A percentile compares a stretch with the other conserved stretches of the same genome.
phyloP scores from a whole-genome alignment of 2,888 invertebrate species.

The Anticlea derivata region DNA sequence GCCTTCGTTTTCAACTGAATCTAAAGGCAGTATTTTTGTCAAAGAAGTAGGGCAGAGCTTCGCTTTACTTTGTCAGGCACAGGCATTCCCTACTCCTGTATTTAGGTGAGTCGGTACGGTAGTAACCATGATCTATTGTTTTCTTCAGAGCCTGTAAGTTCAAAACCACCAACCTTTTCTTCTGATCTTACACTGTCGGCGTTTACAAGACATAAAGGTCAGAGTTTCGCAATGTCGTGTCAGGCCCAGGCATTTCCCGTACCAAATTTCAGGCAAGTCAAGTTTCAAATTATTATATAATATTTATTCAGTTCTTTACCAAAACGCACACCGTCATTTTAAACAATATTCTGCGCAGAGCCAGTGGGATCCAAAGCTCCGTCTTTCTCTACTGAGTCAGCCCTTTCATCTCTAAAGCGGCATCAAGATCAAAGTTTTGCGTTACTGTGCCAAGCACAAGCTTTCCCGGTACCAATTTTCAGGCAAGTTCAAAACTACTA shows the following conservation, averaged over 20 bases:
- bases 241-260: constrained; percentile 89
- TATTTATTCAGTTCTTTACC: background rate
- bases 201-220: constrained; percentile 81
- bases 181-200: constrained; percentile 84
- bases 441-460: constrained; percentile 88
- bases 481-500: constrained; percentile 79
- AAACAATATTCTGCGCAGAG: constrained; percentile 73
- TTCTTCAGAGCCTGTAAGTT: constrained; percentile 85
- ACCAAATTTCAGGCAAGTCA: constrained; percentile 88
- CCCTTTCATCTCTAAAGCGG: constrained; percentile 84
- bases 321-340: background rate
- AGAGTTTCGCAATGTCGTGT: constrained; percentile 86
- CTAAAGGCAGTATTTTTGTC: constrained; percentile 86
- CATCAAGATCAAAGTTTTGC: constrained; percentile 83
- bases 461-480: constrained; percentile 87
- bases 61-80: constrained; percentile 85
- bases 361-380: constrained; percentile 88
- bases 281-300: constrained; percentile 3
- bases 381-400: constrained; percentile 87
- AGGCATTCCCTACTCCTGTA: constrained; percentile 85
- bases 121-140: constrained; percentile 46
- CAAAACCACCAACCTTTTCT: constrained; percentile 85
- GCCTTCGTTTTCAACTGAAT: constrained; percentile 85
- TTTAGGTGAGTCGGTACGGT: constrained; percentile 82
- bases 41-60: constrained; percentile 82